These are phyloP conservation scores for Capromys pilorides DNA, from an alignment of 2,797 vertebrate species.

Conservation along the genomic window DNA sequence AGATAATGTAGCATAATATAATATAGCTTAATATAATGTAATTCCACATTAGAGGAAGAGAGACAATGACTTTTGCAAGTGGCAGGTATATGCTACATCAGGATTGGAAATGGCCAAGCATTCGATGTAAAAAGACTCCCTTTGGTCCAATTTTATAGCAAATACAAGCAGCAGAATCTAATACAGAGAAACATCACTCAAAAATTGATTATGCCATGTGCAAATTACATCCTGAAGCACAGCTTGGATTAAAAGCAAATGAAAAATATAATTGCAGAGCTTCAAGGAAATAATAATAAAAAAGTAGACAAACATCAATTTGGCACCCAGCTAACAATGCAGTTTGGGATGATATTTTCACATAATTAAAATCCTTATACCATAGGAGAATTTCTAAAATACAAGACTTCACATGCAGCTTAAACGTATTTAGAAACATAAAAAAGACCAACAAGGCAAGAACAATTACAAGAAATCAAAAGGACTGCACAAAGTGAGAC, in stretches of 20 bases:
- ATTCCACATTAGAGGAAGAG: not conserved
- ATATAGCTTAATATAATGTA: not conserved
- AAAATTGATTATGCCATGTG: not conserved
- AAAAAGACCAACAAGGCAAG: not conserved
- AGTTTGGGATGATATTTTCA: not conserved
- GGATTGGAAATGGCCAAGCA: not conserved
- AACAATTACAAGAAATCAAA: not conserved
- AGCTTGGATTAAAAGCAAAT: not conserved
- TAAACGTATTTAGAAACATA: not conserved
- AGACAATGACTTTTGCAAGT: not conserved
- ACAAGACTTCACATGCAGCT: not conserved
- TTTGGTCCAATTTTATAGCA: not conserved
- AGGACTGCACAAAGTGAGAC: not conserved
- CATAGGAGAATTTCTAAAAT: not conserved
- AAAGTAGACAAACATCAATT: not conserved
- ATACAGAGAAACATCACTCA: not conserved
- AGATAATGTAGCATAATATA: not conserved
- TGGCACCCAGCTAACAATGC: not conserved
- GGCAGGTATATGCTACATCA: not conserved
- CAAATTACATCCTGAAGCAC: not conserved
- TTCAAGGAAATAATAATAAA: not conserved
- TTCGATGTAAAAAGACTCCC: not conserved
- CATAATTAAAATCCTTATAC: not conserved
- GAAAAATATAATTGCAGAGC: not conserved
- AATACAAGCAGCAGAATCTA: not conserved